Evolutionary conservation across 2,797 vertebrate species (phyloP), one percentile per base, ranked within the genome.

Genomic region (Galagoides demidoff): DNA sequence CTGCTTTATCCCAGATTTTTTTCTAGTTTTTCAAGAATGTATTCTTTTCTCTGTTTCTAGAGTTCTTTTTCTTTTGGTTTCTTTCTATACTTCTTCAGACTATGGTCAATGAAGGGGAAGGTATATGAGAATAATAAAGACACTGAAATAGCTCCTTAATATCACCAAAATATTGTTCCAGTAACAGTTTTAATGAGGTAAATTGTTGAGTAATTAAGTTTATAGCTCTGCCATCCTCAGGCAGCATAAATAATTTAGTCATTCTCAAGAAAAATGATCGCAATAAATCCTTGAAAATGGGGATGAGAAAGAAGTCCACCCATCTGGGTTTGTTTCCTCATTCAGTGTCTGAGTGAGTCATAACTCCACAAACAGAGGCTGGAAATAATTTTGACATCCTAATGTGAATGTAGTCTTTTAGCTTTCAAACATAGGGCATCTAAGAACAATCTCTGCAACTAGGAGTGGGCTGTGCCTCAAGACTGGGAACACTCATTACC

Each of bases 231-330:
- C 34, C 85, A 55, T 37, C 90, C 34, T 90, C 86, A 90, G 70
- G 59, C 1, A 86, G 27, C 34, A 63, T 78, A 83, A 93, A 70
- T 70, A 57, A 59, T 20, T 31, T 68, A 37, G 68, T 94, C 59
- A 39, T 81, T 74, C 85, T 16, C 20, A 45, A 86, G 29, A 87
- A 39, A 86, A 94, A 82, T 77, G 43, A 77, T 39, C 76, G 57
- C 63, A 89, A 31, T 90, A 83, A 95, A 83, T 92, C 49, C 49
- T 61, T 73, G 57, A 19, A 90, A 90, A 74, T 83, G 55, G 29
- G n/a, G n/a, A 71, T 61, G 90, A 55, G 3, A 27, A 90, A 92
- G 76, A 87, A 89, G 37, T 0, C 3, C 52, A 52, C 64, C 39
- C 27, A 43, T 84, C 39, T 55, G 39, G 63, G 61, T 94, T 37